Percentiles rank a stretch among this genome's conserved stretches.
These are phyloP conservation scores for Trogon melanurus DNA, from an alignment of 2,113 vertebrate genomes.

Conservation along the genomic window DNA sequence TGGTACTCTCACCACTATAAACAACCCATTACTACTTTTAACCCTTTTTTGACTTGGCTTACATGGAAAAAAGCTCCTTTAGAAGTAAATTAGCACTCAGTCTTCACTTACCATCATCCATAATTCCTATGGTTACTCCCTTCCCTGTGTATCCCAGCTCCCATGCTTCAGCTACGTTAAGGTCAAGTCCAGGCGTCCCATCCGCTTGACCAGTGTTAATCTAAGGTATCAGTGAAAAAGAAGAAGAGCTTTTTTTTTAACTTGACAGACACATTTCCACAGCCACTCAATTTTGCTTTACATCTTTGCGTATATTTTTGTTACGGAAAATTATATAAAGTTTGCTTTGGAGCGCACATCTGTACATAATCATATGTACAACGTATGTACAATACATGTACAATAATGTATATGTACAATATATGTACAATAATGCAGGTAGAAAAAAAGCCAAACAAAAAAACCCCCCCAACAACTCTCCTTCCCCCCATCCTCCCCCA, in stretches of 20 bases:
- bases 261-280: neutral
- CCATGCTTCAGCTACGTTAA: constrained; percentile 99
- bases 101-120: constrained; percentile 93
- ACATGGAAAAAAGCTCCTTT: neutral
- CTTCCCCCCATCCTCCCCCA: too few species aligned
- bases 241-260: constrained; percentile 52
- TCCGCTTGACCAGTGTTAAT: constrained; percentile 99
- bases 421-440: neutral
- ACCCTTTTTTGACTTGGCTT: neutral
- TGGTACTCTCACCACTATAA: neutral
- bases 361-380: neutral
- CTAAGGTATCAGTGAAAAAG: constrained; percentile 79
- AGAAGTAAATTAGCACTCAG: neutral
- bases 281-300: neutral
- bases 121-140: constrained; percentile 97
- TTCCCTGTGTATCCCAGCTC: constrained; percentile 94
- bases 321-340: neutral
- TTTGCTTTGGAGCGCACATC: neutral
- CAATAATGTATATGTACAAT: too few species aligned
- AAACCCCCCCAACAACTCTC: too few species aligned
- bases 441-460: neutral
- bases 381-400: neutral
- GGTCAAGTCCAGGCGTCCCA: constrained; percentile 95
- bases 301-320: neutral
- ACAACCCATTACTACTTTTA: neutral